phyloP scores from a whole-genome alignment of 2,797 vertebrate species.

The Enteromius fasciolatus region DNA sequence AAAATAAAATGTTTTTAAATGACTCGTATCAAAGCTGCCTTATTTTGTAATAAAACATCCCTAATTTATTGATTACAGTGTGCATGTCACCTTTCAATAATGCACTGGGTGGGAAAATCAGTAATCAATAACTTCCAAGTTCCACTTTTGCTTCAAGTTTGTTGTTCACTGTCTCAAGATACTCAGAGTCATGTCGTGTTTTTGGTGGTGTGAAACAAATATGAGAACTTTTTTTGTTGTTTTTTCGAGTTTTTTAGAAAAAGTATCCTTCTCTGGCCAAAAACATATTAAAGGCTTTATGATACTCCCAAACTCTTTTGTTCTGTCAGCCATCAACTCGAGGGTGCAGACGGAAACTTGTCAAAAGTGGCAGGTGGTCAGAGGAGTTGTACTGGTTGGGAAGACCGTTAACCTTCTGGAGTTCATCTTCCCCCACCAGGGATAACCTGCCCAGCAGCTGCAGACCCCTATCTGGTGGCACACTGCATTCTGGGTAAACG shows the following conservation, averaged over 20 bases:
- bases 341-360: slow-evolving; percentile 83
- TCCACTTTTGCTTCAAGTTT: background rate
- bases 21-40: slow-evolving; percentile 4
- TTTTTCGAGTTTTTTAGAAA: background rate
- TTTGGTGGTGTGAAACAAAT: background rate
- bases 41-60: slow-evolving; percentile 5
- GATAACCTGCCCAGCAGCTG: slow-evolving; percentile 87
- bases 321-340: slow-evolving; percentile 55
- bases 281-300: background rate
- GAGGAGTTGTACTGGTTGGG: slow-evolving; percentile 90
- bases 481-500: slow-evolving; percentile 65
- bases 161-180: background rate
- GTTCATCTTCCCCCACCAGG: slow-evolving; percentile 84
- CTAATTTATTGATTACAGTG: background rate
- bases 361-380: slow-evolving; percentile 91
- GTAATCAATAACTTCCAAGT: background rate
- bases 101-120: background rate
- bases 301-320: background rate
- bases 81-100: background rate
- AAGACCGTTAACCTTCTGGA: slow-evolving; percentile 84
- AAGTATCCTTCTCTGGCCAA: background rate
- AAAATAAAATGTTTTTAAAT: slow-evolving; percentile 6
- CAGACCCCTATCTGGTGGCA: slow-evolving; percentile 75
- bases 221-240: no score
- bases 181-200: background rate